phyloP scores from a whole-genome alignment of 2,113 vertebrate species.

The Lonchura striata region DNA sequence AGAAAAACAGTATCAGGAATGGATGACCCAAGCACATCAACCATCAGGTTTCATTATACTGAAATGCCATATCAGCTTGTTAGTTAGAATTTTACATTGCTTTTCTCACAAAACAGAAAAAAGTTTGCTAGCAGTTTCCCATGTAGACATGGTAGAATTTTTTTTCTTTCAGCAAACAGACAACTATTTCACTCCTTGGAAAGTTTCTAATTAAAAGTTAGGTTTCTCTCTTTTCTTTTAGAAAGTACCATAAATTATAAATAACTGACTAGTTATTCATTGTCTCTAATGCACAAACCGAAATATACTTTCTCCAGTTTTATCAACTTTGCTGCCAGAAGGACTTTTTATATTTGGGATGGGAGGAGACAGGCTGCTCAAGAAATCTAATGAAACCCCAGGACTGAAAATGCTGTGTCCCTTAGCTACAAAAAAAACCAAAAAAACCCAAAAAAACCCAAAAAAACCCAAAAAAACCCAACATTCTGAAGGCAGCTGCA shows the following conservation, averaged over 20 bases:
- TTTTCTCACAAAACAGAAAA: not conserved
- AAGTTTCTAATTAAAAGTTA: slow-evolving; percentile 43
- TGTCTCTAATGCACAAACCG: not conserved
- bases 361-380: not conserved
- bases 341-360: not conserved
- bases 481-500: not conserved
- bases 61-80: not conserved
- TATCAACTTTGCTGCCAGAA: not conserved
- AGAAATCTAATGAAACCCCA: slow-evolving; percentile 1
- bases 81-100: not conserved
- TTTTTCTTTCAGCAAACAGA: not conserved
- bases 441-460: no score
- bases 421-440: not conserved
- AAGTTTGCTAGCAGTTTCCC: not conserved
- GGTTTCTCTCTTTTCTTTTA: not conserved
- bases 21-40: not conserved
- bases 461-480: not conserved
- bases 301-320: not conserved
- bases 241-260: slow-evolving; percentile 23
- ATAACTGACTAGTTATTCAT: slow-evolving; percentile 18
- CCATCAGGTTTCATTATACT: not conserved
- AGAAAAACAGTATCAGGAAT: not conserved
- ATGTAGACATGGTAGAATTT: not conserved
- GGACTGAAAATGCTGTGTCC: not conserved
- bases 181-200: not conserved